phyloP scores from a whole-genome alignment of 2,797 vertebrate genomes.

The Limosa lapponica region DNA sequence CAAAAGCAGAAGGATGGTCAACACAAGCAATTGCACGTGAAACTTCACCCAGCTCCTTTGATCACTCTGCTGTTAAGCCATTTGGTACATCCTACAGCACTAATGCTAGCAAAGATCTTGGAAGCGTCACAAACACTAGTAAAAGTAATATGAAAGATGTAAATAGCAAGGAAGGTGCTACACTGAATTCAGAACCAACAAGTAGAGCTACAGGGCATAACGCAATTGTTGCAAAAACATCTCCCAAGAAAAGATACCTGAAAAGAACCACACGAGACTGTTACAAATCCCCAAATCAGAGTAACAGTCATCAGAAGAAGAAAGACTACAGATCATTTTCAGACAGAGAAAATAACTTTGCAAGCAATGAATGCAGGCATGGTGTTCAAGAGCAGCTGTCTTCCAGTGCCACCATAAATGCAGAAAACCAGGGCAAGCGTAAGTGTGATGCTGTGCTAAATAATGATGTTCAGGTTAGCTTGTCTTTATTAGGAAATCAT shows the following conservation, averaged over 20 bases:
- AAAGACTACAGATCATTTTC: conserved; percentile 54
- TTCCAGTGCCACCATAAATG: not conserved
- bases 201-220: not conserved
- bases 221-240: not conserved
- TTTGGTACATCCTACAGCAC: not conserved
- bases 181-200: conserved; percentile 13
- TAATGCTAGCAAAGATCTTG: not conserved
- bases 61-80: not conserved
- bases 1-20: conserved; percentile 61
- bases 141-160: not conserved
- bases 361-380: conserved; percentile 41
- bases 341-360: conserved; percentile 29
- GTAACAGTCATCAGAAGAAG: conserved; percentile 19
- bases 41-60: not conserved
- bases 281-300: conserved; percentile 70
- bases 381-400: conserved; percentile 74
- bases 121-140: not conserved
- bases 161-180: not conserved
- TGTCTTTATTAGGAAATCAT: conserved; percentile 75
- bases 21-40: conserved; percentile 59
- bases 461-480: conserved; percentile 71
- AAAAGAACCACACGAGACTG: conserved; percentile 71
- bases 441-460: conserved; percentile 5
- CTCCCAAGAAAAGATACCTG: conserved; percentile 63
- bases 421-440: conserved; percentile 53